phyloP scores from a whole-genome alignment of 2,888 invertebrate species.

The Brenthis hecate region DNA sequence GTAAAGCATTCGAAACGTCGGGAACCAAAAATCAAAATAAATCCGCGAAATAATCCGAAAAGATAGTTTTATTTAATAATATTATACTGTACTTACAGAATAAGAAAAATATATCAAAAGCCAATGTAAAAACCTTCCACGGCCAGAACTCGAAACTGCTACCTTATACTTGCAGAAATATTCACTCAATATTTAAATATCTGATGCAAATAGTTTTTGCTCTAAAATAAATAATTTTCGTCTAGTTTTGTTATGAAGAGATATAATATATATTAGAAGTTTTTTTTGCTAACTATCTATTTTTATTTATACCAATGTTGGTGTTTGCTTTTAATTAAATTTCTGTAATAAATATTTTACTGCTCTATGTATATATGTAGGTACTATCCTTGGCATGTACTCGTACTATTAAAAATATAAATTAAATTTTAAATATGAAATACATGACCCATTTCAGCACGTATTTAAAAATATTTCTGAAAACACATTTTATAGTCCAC shows the following conservation, averaged over 20 bases:
- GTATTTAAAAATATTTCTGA: conserved; percentile 2
- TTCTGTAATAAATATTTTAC: too few species aligned
- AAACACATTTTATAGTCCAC: conserved; percentile 7
- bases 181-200: background rate
- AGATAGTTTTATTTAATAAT: too few species aligned
- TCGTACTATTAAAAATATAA: conserved; percentile 2
- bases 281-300: too few species aligned
- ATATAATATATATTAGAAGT: too few species aligned
- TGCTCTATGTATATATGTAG: too few species aligned
- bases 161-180: background rate
- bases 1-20: too few species aligned
- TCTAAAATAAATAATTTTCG: background rate
- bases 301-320: background rate
- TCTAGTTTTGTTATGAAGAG: background rate
- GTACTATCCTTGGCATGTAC: background rate
- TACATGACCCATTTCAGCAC: conserved; percentile 8
- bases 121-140: background rate
- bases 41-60: too few species aligned
- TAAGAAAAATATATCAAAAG: background rate
- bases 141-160: background rate
- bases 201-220: background rate
- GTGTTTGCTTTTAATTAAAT: background rate
- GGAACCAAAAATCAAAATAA: too few species aligned
- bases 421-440: conserved; percentile 4
- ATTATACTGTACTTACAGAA: too few species aligned